Base-by-base conservation (phyloP, 2,113 vertebrate genomes). In the Pogona vitticeps region DNA sequence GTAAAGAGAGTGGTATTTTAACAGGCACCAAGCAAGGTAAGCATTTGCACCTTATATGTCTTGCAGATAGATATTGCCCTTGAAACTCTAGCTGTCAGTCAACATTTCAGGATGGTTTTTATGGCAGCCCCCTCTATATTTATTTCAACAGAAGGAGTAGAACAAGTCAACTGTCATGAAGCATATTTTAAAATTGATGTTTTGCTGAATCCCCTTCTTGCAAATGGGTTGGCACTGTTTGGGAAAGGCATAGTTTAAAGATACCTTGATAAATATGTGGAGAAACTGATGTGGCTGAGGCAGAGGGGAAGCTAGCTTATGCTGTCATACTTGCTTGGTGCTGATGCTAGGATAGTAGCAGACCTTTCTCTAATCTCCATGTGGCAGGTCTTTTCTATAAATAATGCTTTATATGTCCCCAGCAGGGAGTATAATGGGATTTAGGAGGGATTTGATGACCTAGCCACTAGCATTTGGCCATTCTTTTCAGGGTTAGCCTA, bases 41-140 rank as follows among this genome's bases (percentile, higher is more conserved):
- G 20, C 42, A 56, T 78, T 42, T 75, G 59, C 36, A 56, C 61
- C 38, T 20, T 75, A 31, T 15, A 7, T 40, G 38, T 42, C 21
- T 67, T 80, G 6, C 46, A 76, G 33, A 40, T 12, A 38, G 36
- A 46, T 75, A 46, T 40, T 80, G 28, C 17, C 46, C 70, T 76
- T 65, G 58, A 84, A 61, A 65, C 21, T 77, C 15, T 28, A 42
- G 20, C 59, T 84, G 46, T 33, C 26, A 84, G 21, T 40, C 59
- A 42, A 13, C 36, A 80, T 65, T 76, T 33, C n/a, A 73, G 56
- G 38, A 31, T 80, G 82, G 76, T 23, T 56, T 80, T 67, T 75
- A 26, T 31, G 68, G 78, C 23, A 76, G 42, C 26, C 33, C 13
- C 59, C 80, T 82, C 72, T 82, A 67, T 82, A 76, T 80, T 80